Percentiles rank a stretch among this genome's conserved stretches.
phyloP scores from a whole-genome alignment of 2,888 invertebrate species.

The Leptopilina drosophilae region DNA sequence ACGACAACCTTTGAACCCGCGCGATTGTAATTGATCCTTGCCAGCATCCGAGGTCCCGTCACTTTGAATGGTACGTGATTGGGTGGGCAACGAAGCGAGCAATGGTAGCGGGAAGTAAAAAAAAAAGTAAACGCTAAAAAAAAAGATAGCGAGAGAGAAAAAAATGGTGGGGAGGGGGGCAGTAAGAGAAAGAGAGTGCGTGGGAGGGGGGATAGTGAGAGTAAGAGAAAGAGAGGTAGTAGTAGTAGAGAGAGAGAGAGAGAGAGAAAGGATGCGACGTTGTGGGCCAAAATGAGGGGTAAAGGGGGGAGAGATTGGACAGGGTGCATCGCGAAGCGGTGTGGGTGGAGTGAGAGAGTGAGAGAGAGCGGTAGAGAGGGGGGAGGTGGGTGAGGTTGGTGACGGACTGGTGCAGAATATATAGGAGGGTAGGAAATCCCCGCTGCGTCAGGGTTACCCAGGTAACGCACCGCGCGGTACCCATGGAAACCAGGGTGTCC shows the following conservation, averaged over 20 bases:
- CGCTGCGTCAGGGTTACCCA: conserved; percentile 66
- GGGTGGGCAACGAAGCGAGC: conserved; percentile 68
- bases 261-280: conserved; percentile 41
- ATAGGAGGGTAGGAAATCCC: conserved; percentile 55
- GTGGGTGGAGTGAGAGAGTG: neutral
- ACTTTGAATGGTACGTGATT: conserved; percentile 71
- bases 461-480: conserved; percentile 71
- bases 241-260: neutral
- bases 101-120: conserved; percentile 43
- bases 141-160: conserved; percentile 34
- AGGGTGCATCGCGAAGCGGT: conserved; percentile 10
- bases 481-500: conserved; percentile 65
- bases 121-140: conserved; percentile 44
- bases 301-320: conserved; percentile 24
- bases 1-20: conserved; percentile 52
- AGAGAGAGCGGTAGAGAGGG: too few relatives aligned
- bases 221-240: neutral
- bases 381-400: too few relatives aligned
- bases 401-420: conserved; percentile 39
- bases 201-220: conserved; percentile 28
- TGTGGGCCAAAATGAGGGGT: conserved; percentile 24
- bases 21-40: conserved; percentile 66
- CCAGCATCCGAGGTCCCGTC: conserved; percentile 60
- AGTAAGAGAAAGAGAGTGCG: conserved; percentile 25
- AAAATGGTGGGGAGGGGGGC: neutral